Percentiles rank a stretch among this genome's conserved stretches.
phyloP scores from a whole-genome alignment of 2,113 vertebrate species.

The Microcebus griseorufus region DNA sequence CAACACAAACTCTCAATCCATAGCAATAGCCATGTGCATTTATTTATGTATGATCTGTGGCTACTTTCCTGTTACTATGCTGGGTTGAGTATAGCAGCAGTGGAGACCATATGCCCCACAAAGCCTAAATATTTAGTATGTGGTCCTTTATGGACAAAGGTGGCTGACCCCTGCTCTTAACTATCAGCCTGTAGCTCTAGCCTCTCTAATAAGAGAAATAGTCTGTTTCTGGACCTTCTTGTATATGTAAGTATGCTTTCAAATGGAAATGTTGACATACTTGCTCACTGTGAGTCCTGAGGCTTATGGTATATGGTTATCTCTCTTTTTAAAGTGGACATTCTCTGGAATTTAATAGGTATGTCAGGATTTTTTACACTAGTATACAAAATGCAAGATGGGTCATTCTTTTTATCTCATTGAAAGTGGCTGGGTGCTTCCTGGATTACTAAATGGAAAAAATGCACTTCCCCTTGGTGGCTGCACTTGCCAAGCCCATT shows the following conservation, averaged over 20 bases:
- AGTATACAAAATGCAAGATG: background rate
- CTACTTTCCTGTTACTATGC: background rate
- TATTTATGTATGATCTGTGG: background rate
- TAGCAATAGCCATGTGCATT: background rate
- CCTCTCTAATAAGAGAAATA: background rate
- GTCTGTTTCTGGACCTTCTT: background rate
- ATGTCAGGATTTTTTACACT: background rate
- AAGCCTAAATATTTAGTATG: background rate
- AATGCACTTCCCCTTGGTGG: background rate
- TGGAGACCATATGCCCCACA: background rate
- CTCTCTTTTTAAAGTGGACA: background rate
- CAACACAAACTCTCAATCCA: background rate
- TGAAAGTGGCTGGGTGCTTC: background rate
- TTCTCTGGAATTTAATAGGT: background rate
- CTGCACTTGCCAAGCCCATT: conserved; percentile 8
- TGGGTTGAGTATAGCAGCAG: background rate
- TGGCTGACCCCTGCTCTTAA: background rate
- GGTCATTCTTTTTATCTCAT: background rate
- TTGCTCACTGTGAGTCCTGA: background rate
- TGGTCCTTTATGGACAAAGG: background rate
- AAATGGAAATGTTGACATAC: background rate
- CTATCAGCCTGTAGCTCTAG: background rate
- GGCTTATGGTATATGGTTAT: background rate
- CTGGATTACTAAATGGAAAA: background rate
- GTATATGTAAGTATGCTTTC: background rate